Evolutionary conservation across 2,888 invertebrate genomes (phyloP).

Genomic region (Cosmia pyralina): DNA sequence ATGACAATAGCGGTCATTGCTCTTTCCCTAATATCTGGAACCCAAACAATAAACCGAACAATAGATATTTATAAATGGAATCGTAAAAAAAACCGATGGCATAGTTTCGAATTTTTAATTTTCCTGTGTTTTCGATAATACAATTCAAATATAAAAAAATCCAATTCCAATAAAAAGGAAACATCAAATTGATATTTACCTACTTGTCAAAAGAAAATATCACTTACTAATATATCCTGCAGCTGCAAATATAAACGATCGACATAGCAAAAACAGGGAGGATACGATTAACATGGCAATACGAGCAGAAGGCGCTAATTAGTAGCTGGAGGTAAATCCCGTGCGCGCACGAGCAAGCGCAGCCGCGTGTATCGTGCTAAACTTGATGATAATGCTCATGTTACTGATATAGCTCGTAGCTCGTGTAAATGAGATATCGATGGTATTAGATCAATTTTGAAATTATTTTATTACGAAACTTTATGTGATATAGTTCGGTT

Average conservation of each 20-base stretch:
- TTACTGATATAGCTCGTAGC: constrained; percentile 14
- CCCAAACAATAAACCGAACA: no score
- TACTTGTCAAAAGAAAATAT: neutral
- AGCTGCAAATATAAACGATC: neutral
- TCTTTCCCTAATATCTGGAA: no score
- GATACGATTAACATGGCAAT: constrained; percentile 79
- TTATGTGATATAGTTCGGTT: constrained; percentile 2
- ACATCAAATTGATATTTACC: no score
- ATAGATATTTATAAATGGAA: no score
- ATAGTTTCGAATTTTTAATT: no score
- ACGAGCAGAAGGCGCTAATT: constrained; percentile 81
- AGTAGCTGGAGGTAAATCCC: constrained; percentile 75
- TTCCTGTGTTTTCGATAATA: no score
- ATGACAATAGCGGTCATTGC: no score
- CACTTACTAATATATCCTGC: neutral
- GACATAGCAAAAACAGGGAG: constrained; percentile 66
- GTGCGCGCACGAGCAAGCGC: constrained; percentile 39
- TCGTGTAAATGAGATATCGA: neutral
- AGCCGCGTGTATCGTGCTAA: constrained; percentile 9
- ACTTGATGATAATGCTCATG: neutral
- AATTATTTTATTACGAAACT: neutral
- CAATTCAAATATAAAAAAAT: no score
- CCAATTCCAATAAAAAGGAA: neutral
- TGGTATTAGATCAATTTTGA: neutral
- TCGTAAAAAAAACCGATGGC: no score